Conservation (phyloP, 2,888 invertebrate species). For the Acanthopleura granulata region DNA sequence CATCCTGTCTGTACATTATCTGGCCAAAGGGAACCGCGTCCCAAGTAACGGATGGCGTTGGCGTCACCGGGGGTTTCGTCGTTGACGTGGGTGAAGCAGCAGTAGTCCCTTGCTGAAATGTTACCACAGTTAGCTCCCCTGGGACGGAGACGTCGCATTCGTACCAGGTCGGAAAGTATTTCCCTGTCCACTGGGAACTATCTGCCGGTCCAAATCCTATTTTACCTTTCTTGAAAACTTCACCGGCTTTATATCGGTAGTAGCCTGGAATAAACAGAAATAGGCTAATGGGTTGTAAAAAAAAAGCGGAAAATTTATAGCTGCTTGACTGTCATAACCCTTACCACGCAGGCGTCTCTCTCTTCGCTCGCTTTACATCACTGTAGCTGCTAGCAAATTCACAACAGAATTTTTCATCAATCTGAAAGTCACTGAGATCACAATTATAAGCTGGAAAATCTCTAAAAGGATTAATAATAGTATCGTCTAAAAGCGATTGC, state of each 20-base stretch:
- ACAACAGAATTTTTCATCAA: no score
- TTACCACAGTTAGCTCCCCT: background rate
- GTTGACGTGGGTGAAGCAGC: background rate
- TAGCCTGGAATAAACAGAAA: background rate
- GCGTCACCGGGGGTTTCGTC: background rate
- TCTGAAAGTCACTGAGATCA: no score
- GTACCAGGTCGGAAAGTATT: conserved; percentile 22
- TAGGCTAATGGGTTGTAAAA: no score
- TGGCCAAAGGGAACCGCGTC: background rate
- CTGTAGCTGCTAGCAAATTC: no score
- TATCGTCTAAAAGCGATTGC: no score
- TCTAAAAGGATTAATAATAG: no score
- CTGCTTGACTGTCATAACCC: no score
- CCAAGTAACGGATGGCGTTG: background rate
- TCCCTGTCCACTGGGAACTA: conserved; percentile 19
- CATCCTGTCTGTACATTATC: background rate
- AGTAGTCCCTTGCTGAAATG: background rate
- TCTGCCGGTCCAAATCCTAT: conserved; percentile 13
- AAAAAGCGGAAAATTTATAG: no score
- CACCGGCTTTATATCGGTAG: background rate
- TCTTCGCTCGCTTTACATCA: no score
- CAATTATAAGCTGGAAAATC: no score
- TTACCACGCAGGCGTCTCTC: no score
- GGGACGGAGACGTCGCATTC: conserved; percentile 19
- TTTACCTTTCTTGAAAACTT: background rate